These are phyloP conservation scores for Proisotoma minuta DNA, from an alignment of 2,888 invertebrate species.

Conservation along the genomic window DNA sequence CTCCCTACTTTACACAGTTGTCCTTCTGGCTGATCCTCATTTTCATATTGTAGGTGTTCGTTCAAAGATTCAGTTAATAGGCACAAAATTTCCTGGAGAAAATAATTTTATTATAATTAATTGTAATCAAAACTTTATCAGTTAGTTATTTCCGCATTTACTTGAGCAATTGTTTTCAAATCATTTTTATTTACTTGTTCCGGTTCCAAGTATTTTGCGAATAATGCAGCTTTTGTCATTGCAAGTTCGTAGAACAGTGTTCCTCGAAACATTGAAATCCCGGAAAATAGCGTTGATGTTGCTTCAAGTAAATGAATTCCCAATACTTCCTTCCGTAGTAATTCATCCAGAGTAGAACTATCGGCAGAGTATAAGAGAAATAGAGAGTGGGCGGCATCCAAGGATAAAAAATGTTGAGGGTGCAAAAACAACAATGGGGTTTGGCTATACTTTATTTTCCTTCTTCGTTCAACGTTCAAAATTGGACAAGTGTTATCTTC, in stretches of 20 bases:
- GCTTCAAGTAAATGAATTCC: constrained; percentile 40
- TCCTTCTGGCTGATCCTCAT: constrained; percentile 46
- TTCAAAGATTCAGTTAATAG: constrained; percentile 32
- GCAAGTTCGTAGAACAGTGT: constrained; percentile 46
- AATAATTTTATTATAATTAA: background rate
- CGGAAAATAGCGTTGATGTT: constrained; percentile 35
- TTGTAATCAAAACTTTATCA: background rate
- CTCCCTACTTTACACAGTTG: constrained; percentile 30
- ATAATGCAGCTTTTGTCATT: constrained; percentile 37
- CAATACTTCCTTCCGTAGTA: constrained; percentile 33
- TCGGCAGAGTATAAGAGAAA: constrained; percentile 39
- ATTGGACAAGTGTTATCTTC: too few species aligned
- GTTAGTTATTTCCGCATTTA: background rate
- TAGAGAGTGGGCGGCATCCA: constrained; percentile 43
- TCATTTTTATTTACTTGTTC: constrained; percentile 9
- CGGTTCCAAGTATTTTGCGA: constrained; percentile 24
- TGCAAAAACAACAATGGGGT: constrained; percentile 20
- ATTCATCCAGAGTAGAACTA: constrained; percentile 20
- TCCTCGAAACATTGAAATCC: constrained; percentile 47
- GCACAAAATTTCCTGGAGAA: constrained; percentile 36
- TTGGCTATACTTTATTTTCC: background rate
- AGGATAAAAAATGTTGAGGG: constrained; percentile 39
- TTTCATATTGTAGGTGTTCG: constrained; percentile 44
- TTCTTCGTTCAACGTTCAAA: constrained; percentile 8
- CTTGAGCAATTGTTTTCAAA: constrained; percentile 4